phyloP scores from a whole-genome alignment of 2,888 invertebrate genomes.

The Plebejus anna region DNA sequence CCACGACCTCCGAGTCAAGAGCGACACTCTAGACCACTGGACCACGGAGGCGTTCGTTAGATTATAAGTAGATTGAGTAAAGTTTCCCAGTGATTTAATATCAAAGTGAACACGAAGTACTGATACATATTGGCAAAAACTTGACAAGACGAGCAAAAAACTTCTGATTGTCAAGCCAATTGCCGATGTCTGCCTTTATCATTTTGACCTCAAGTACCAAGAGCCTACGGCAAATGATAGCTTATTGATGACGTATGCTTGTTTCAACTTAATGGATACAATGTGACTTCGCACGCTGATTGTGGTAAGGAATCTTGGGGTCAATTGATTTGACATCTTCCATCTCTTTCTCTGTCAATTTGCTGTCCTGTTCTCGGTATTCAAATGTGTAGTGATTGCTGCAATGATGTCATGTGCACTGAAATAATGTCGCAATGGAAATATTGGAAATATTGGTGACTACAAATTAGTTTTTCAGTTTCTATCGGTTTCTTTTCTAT shows the following conservation, averaged over 20 bases:
- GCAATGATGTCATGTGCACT: constrained; percentile 3
- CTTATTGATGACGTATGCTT: constrained; percentile 54
- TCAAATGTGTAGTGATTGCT: constrained; percentile 28
- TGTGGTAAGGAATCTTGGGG: constrained; percentile 65
- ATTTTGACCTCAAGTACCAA: constrained; percentile 12
- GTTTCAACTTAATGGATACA: constrained; percentile 64
- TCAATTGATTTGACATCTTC: constrained; percentile 65
- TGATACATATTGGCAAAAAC: not conserved
- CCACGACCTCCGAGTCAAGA: too few relatives aligned
- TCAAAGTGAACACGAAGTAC: too few relatives aligned
- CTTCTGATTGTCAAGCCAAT: not conserved
- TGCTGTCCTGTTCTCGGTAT: constrained; percentile 29
- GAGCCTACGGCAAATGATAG: constrained; percentile 8
- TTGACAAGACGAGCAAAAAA: not conserved
- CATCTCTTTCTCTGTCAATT: constrained; percentile 34
- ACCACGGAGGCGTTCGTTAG: too few relatives aligned
- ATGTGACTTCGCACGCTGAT: constrained; percentile 75
- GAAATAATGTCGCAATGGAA: not conserved
- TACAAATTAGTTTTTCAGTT: too few relatives aligned
- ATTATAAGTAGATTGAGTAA: too few relatives aligned
- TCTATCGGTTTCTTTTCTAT: too few relatives aligned
- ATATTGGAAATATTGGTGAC: not conserved
- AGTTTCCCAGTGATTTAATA: too few relatives aligned
- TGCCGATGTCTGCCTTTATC: not conserved
- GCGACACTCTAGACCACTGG: too few relatives aligned